Conservation (phyloP, 2,888 invertebrate species). For the Eristalinus sepulchralis region DNA sequence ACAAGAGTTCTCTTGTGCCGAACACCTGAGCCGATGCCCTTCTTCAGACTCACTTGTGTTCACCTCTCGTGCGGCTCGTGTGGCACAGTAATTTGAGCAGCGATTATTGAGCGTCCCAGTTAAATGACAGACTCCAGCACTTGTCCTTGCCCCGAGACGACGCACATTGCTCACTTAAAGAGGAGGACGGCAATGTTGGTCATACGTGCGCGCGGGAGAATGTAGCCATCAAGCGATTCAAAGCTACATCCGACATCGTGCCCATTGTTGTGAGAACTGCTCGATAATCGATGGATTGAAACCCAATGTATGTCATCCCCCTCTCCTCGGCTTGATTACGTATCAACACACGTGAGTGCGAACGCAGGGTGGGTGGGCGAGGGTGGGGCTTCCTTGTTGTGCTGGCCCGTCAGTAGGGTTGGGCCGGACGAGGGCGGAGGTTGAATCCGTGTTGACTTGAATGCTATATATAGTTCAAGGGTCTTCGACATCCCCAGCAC, state of each 20-base stretch:
- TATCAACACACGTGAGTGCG: constrained; percentile 17
- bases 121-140: neutral
- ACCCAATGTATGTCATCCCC: constrained; percentile 38
- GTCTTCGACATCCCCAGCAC: constrained; percentile 30
- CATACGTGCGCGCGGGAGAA: neutral
- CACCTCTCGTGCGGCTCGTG: neutral
- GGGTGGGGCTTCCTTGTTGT: neutral
- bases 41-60: neutral
- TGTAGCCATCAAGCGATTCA: neutral
- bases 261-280: constrained; percentile 43
- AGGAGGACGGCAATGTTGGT: neutral
- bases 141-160: neutral
- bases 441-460: constrained; percentile 20
- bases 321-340: constrained; percentile 7
- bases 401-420: neutral
- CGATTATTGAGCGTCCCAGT: neutral
- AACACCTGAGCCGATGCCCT: neutral
- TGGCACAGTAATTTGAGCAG: neutral
- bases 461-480: constrained; percentile 47
- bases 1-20: neutral
- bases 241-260: neutral
- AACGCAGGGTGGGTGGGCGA: neutral
- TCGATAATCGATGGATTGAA: constrained; percentile 64
- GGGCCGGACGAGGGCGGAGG: neutral
- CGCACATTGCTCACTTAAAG: neutral